Conservation (phyloP, 2,113 vertebrate genomes). For the Thermophis baileyi region DNA sequence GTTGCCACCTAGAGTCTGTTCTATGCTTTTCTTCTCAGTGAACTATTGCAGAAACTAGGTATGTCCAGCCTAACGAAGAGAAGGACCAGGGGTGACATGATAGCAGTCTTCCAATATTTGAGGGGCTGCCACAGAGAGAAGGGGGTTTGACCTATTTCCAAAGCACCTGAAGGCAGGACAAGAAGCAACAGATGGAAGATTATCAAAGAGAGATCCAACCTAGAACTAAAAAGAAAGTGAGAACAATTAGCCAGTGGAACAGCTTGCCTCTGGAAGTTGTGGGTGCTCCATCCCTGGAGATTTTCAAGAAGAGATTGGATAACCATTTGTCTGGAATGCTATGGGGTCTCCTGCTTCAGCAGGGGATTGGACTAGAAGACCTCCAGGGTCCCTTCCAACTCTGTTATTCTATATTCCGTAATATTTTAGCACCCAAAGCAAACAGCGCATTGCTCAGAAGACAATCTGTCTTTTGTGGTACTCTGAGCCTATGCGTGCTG, state of each 20-base stretch:
- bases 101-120: too few relatives aligned
- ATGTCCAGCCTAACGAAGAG: too few relatives aligned
- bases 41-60: background rate
- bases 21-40: background rate
- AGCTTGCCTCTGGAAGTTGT: background rate
- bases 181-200: too few relatives aligned
- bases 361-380: background rate
- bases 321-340: background rate
- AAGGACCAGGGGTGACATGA: too few relatives aligned
- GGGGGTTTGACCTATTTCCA: too few relatives aligned
- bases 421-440: background rate
- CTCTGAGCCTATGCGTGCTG: background rate
- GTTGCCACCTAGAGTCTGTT: background rate
- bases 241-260: background rate
- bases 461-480: background rate
- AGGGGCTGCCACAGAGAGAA: too few relatives aligned
- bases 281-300: background rate
- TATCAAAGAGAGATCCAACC: too few relatives aligned
- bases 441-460: background rate
- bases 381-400: background rate
- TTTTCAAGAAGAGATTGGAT: background rate
- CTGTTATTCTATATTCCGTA: background rate
- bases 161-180: too few relatives aligned
- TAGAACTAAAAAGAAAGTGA: background rate
- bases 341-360: background rate